Evolutionary conservation across 2,113 vertebrate species (phyloP).

Genomic region (Brachyhypopomus gauderio): DNA sequence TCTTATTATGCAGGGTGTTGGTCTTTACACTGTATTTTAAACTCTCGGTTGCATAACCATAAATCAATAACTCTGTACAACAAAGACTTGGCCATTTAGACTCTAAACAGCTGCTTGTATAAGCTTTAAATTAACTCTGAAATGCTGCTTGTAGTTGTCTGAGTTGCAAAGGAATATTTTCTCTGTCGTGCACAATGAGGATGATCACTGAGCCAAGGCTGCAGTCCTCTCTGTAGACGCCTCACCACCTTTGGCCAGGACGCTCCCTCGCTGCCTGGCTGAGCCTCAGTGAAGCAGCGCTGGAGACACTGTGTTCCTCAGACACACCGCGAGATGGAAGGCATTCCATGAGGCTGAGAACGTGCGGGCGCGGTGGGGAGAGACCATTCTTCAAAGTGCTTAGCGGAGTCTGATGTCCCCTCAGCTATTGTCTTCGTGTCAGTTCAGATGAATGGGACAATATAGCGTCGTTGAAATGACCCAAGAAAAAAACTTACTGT

Average conservation of each 20-base stretch:
- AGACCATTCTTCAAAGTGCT: conserved; percentile 53
- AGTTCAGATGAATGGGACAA: conserved; percentile 60
- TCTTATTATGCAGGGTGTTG: background rate
- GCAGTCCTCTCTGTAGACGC: conserved; percentile 21
- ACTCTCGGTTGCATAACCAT: background rate
- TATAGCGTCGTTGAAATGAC: conserved; percentile 52
- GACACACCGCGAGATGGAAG: conserved; percentile 26
- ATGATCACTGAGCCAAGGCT: background rate
- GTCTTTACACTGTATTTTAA: background rate
- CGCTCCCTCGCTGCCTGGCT: background rate
- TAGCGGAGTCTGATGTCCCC: conserved; percentile 51
- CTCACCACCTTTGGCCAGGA: conserved; percentile 33
- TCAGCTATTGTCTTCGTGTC: conserved; percentile 57
- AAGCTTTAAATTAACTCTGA: background rate
- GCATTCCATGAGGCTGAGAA: conserved; percentile 43
- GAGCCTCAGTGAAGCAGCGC: conserved; percentile 21
- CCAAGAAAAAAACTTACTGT: conserved; percentile 42
- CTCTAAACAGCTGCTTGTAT: background rate
- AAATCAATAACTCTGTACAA: conserved; percentile 17
- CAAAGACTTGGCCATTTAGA: background rate
- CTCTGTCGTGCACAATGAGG: no score
- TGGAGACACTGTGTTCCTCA: background rate
- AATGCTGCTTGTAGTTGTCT: background rate
- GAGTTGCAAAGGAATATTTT: no score
- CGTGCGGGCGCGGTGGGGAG: conserved; percentile 35